Base-by-base conservation (phyloP, 2,113 vertebrate species). In the Cygnus atratus region DNA sequence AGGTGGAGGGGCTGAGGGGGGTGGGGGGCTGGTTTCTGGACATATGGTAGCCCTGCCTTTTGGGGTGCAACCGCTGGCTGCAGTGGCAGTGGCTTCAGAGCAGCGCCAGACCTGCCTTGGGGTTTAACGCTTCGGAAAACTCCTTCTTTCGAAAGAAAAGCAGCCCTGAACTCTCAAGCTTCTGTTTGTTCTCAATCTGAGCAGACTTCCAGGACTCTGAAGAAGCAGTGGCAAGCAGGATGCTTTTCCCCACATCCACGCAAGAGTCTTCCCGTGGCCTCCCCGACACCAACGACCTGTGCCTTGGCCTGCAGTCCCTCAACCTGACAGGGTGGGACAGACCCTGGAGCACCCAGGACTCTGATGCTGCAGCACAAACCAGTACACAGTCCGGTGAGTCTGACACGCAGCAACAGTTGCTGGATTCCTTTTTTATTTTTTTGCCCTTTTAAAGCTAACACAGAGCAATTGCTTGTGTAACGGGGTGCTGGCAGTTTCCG, bases 291-390 rank as follows among this genome's bases (percentile, higher is more conserved):
- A 98, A 98, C 9, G 99, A 99, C 97, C 98, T 99, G 98, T 99
- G 99, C 98, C 98, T 99, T 98, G 99, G 99, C 98, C 98, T 99
- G 96, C 99, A 99, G 97, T 99, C 99, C 55, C 99, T 99, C 90
- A 99, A 98, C 96, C 97, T 99, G 97, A 98, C 99, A 4, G 98
- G 99, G 96, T 99, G 99, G 99, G 99, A 99, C 97, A 98, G 99
- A 97, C 98, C 99, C 57, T 99, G 99, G 99, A 99, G 99, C 98
- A 99, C 98, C 98, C 99, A 99, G 97, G 99, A 99, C 88, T 97
- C 98, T 0, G 99, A 99, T 6, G 77, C 98, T 95, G 98, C 98
- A 94, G 96, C 97, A 95, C 98, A 98, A 97, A 98, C 98, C 92
- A 99, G 97, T 98, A 98, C 98, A 33, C 98, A 99, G 90, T 99